A percentile compares a stretch with the other conserved stretches of the same genome.
These are phyloP conservation scores for Hafferia zeledoni DNA, from an alignment of 2,797 vertebrate genomes.

Conservation along the genomic window DNA sequence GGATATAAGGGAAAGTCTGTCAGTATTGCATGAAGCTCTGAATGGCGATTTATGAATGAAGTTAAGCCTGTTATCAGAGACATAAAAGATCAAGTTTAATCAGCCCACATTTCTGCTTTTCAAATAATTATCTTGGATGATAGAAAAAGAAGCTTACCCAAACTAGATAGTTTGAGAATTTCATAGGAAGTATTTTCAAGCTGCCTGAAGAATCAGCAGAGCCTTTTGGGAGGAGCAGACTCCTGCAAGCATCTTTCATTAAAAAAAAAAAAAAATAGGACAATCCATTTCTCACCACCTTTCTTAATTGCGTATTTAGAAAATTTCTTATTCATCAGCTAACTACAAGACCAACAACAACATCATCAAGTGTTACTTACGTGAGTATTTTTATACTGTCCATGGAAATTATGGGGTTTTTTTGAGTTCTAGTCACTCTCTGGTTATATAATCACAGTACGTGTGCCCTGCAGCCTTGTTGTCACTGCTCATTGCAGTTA, in stretches of 20 bases:
- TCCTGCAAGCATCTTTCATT: background rate
- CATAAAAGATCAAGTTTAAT: background rate
- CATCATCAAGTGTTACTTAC: background rate
- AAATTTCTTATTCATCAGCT: background rate
- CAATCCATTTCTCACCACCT: background rate
- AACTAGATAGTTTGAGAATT: background rate
- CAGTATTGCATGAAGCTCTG: background rate
- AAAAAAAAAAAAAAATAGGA: background rate
- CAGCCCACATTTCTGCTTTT: background rate
- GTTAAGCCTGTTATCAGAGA: background rate
- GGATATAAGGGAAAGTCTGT: background rate
- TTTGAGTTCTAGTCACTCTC: background rate
- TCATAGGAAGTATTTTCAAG: background rate
- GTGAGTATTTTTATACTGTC: background rate
- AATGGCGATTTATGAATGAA: background rate
- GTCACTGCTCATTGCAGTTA: slow-evolving; percentile 1
- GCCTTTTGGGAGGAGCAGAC: background rate
- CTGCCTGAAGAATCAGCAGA: background rate
- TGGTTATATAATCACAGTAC: slow-evolving; percentile 7
- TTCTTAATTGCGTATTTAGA: background rate
- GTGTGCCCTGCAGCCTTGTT: background rate
- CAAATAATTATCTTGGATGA: background rate
- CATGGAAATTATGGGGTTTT: background rate
- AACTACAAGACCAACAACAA: background rate
- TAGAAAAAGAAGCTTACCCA: background rate